Percentiles rank a stretch among this genome's conserved stretches.
Conservation (phyloP, 2,888 invertebrate genomes). For the Tetragnatha montana region DNA sequence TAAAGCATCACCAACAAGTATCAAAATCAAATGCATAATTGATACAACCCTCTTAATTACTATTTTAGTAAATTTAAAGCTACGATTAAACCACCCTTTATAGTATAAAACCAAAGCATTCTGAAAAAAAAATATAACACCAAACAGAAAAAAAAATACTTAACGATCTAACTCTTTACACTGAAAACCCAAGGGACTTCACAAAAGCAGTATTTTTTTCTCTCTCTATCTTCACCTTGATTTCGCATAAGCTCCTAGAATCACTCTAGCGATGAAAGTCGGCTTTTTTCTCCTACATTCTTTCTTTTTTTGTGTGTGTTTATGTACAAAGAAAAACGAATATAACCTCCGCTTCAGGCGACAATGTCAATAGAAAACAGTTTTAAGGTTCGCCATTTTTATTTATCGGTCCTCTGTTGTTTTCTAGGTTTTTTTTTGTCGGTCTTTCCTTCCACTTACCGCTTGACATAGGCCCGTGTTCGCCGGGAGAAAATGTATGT, state of each 20-base stretch:
- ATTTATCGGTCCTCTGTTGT: background rate
- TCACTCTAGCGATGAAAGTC: background rate
- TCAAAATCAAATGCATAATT: background rate
- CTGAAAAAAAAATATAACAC: background rate
- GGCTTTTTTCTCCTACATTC: background rate
- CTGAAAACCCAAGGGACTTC: conserved; percentile 5
- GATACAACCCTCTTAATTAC: background rate
- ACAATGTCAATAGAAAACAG: conserved; percentile 28
- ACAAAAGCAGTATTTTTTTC: conserved; percentile 1
- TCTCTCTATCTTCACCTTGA: conserved; percentile 13
- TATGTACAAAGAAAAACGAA: conserved; percentile 27
- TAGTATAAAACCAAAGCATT: background rate
- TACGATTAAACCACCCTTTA: background rate
- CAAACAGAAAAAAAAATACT: background rate
- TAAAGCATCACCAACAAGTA: too few relatives aligned
- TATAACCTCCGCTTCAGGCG: conserved; percentile 18
- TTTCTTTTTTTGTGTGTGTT: background rate
- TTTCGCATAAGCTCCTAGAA: conserved; percentile 9
- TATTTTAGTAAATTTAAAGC: background rate
- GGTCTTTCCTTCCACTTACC: conserved; percentile 12
- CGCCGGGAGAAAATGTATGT: conserved; percentile 6
- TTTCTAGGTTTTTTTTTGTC: background rate
- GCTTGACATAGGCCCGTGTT: background rate
- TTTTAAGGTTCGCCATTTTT: conserved; percentile 1
- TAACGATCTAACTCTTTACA: conserved; percentile 2